Base-by-base conservation (phyloP, 2,113 vertebrate species). In the Ochotona curzoniae region DNA sequence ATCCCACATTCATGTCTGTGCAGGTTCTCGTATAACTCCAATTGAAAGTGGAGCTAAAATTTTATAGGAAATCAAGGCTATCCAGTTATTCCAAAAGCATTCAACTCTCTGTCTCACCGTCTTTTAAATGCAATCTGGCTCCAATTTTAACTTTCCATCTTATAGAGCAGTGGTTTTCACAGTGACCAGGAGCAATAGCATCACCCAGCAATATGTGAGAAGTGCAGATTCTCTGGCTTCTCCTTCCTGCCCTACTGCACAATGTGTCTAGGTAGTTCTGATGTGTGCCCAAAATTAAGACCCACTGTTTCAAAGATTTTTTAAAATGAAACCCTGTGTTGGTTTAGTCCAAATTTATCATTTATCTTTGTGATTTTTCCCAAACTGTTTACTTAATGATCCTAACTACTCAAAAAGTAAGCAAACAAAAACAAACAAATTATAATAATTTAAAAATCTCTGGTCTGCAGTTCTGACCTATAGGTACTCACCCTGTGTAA, bases 301-400 rank as follows among this genome's bases (percentile, higher is more conserved):
- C 30, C 51, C 12, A 66, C 1, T 88, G 1, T 84, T 87, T 38
- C 86, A 94, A 81, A 93, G 47, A 79, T 90, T 91, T 82, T 81
- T 32, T 47, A 74, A 92, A 73, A 83, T 10, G 90, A 47, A 79
- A 49, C 30, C 11, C 28, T n/a, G 13, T 64, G 49, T 83, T 76
- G 13, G 1, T 93, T 84, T 93, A 78, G 18, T 63, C 51, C 66
- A 76, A 91, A 32, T 79, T 90, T 21, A 49, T 51, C 82, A 44
- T 79, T 64, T 81, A 82, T 0, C 11, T 1, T 64, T 86, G 6
- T 44, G 38, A 44, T 44, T 78, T 25, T 67, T 38, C 35, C 15
- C 38, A 61, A 75, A 30, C 28, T 83, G 2, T 67, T 79, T 83
- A 63, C 61, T 87, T 69, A 90, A 76, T 5, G 70, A 18, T 9